phyloP scores from a whole-genome alignment of 2,113 vertebrate genomes.

The Hydropotes inermis region DNA sequence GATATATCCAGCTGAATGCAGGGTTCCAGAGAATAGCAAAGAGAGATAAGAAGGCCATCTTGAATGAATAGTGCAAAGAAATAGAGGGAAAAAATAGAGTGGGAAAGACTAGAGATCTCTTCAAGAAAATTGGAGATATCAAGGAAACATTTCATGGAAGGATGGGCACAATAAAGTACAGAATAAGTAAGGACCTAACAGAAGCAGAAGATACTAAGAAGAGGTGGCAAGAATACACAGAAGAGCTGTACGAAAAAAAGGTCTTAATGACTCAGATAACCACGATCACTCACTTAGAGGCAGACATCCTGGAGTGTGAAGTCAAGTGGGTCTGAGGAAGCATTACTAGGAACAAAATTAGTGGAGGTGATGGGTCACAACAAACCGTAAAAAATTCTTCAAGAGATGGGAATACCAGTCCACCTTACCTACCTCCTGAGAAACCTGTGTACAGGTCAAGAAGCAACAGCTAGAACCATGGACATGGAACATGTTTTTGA shows the following conservation, averaged over 20 bases:
- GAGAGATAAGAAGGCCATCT: neutral
- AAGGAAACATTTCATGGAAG: neutral
- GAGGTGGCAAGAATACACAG: neutral
- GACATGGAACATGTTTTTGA: neutral
- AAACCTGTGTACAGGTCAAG: neutral
- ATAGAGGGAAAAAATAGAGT: neutral
- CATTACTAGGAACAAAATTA: neutral
- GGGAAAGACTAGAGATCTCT: neutral
- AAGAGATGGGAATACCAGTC: neutral
- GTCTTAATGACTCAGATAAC: neutral
- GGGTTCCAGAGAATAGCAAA: neutral
- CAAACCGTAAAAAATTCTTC: neutral
- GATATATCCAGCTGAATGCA: neutral
- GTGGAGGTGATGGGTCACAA: neutral
- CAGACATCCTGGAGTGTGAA: neutral
- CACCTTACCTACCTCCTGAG: neutral
- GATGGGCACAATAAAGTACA: neutral
- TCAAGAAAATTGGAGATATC: neutral
- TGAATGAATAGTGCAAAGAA: neutral
- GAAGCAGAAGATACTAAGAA: neutral
- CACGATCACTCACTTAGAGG: neutral
- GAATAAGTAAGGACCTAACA: neutral
- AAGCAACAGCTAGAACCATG: neutral
- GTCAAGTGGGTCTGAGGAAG: neutral
- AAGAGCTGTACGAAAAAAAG: neutral